A percentile compares a stretch with the other conserved stretches of the same genome.
Conservation (phyloP, 2,797 vertebrate species). For the Nyctibius grandis region DNA sequence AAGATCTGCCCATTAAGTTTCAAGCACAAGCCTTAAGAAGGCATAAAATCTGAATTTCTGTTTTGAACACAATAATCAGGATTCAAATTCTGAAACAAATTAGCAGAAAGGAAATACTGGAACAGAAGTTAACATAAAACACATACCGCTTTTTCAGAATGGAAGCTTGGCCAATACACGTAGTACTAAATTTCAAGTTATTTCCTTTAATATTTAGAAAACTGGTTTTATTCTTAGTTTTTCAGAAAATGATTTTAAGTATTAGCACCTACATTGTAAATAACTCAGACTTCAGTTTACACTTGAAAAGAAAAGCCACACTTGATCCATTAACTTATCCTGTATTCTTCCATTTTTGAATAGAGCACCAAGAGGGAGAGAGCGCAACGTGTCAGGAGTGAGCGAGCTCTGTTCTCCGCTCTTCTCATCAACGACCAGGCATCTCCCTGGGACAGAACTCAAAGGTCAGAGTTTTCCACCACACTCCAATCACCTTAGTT, state of each 20-base stretch:
- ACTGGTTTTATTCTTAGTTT: conserved; percentile 43
- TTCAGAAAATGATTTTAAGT: background rate
- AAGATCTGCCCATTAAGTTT: background rate
- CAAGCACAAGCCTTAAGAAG: background rate
- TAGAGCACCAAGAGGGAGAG: background rate
- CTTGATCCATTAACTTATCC: background rate
- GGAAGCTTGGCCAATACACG: background rate
- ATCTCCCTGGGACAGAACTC: background rate
- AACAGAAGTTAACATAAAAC: background rate
- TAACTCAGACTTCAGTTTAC: background rate
- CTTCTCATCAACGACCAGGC: background rate
- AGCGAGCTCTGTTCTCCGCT: background rate
- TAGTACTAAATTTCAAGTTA: background rate
- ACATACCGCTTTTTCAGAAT: background rate
- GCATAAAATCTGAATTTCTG: background rate
- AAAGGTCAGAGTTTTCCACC: background rate
- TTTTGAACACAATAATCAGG: background rate
- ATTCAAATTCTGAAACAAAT: background rate
- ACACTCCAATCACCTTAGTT: background rate
- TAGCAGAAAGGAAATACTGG: background rate
- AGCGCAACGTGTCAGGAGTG: background rate
- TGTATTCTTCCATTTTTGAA: background rate
- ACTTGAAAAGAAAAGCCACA: background rate
- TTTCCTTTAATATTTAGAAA: conserved; percentile 45
- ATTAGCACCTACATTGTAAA: conserved; percentile 45